Evolutionary conservation across 2,888 invertebrate genomes (phyloP).

Genomic region (Thalpophila matura): DNA sequence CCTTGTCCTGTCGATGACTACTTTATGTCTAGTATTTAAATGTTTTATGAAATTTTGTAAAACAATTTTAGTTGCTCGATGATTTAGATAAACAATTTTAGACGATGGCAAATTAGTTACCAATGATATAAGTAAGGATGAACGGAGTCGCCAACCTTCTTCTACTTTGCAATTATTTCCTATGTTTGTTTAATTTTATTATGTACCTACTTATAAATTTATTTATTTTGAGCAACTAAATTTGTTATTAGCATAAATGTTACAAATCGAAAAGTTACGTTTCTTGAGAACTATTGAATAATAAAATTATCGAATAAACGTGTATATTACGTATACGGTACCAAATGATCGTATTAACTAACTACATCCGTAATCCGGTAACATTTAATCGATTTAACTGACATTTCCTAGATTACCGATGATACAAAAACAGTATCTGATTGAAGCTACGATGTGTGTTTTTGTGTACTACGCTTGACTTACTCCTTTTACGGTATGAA

Average conservation of each 20-base stretch:
- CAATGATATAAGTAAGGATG: background rate
- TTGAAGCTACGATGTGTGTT: background rate
- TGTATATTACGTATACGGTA: background rate
- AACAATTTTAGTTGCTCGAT: conserved; percentile 1
- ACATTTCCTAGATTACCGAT: conserved; percentile 28
- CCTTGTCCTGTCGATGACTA: conserved; percentile 86
- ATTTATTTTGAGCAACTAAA: conserved; percentile 31
- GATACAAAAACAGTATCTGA: conserved; percentile 16
- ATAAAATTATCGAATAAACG: no score
- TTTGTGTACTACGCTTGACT: conserved; percentile 13
- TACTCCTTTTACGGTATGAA: conserved; percentile 1
- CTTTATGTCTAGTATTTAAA: conserved; percentile 83
- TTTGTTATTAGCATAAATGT: conserved; percentile 21
- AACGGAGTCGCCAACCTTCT: background rate
- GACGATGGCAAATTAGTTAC: background rate
- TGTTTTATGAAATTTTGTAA: background rate
- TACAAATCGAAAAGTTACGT: background rate
- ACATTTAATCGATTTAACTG: background rate
- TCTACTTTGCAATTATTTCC: background rate
- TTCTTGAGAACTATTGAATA: no score
- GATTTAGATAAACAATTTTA: background rate
- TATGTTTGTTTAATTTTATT: background rate
- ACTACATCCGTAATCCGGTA: conserved; percentile 10
- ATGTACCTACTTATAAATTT: no score
- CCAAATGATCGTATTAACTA: background rate